These are phyloP conservation scores for Cantharis lateralis DNA, from an alignment of 2,888 invertebrate genomes.

Conservation along the genomic window DNA sequence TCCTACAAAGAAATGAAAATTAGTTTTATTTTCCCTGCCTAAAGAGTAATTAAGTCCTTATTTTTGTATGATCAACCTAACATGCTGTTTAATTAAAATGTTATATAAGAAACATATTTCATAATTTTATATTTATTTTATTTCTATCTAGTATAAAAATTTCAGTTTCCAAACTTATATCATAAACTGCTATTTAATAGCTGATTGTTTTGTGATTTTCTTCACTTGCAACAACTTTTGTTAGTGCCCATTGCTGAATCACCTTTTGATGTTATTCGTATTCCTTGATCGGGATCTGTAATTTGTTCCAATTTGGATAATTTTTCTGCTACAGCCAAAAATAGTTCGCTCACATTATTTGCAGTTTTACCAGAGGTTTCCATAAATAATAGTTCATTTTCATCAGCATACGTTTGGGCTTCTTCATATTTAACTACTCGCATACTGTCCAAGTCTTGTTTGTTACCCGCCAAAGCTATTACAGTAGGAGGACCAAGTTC, in stretches of 20 bases:
- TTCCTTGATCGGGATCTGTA: not conserved
- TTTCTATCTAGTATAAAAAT: no score
- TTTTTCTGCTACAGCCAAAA: conserved; percentile 84
- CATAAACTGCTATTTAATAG: no score
- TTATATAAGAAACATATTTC: no score
- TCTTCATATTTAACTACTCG: conserved; percentile 95
- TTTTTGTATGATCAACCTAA: no score
- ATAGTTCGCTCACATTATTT: conserved; percentile 99
- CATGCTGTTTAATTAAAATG: no score
- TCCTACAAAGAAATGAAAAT: no score
- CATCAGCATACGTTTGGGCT: conserved; percentile 98
- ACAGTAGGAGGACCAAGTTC: conserved; percentile 88
- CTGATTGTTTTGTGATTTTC: no score
- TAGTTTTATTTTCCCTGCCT: no score
- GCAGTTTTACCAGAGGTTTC: conserved; percentile 99
- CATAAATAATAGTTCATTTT: conserved; percentile 99
- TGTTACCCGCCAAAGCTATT: conserved; percentile 98
- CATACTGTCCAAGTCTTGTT: conserved; percentile 95
- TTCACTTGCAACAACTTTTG: not conserved
- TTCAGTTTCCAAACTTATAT: no score
- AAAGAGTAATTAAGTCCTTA: no score
- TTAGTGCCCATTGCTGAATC: not conserved
- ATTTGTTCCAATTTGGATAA: not conserved
- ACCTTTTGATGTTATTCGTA: not conserved
- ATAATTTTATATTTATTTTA: no score